Evolutionary conservation across 2,888 invertebrate genomes (phyloP).

Genomic region (Meandrusa payeni): DNA sequence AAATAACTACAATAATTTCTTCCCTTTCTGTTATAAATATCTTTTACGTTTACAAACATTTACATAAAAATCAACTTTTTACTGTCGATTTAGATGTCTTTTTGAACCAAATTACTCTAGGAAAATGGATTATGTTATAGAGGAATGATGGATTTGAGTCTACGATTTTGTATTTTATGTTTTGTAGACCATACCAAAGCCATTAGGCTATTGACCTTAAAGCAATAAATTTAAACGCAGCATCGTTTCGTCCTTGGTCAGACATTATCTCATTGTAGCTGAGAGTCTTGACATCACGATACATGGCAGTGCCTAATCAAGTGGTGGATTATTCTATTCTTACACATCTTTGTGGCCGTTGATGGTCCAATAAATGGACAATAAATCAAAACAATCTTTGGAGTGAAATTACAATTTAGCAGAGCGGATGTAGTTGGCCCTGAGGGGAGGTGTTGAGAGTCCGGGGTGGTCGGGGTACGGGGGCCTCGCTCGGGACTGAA

Average conservation of each 20-base stretch:
- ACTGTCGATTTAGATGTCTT: no score
- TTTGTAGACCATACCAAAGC: no score
- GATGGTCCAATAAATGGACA: conserved; percentile 68
- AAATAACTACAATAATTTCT: no score
- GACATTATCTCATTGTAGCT: conserved; percentile 26
- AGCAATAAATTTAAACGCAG: conserved; percentile 4
- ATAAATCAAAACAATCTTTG: conserved; percentile 73
- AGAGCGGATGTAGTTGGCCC: conserved; percentile 43
- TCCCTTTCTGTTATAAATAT: no score
- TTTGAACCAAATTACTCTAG: no score
- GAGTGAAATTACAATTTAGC: conserved; percentile 67
- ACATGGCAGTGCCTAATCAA: conserved; percentile 32
- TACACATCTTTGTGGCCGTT: conserved; percentile 42
- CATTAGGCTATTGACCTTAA: no score
- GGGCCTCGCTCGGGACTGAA: conserved; percentile 46
- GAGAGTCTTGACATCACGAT: conserved; percentile 39
- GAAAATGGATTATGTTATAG: no score
- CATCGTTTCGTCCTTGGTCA: conserved; percentile 5
- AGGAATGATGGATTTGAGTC: no score
- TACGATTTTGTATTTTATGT: no score
- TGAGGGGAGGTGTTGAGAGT: conserved; percentile 42
- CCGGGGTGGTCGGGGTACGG: conserved; percentile 31
- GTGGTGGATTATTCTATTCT: conserved; percentile 49
- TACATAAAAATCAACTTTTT: no score
- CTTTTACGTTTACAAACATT: no score